Conservation (phyloP, 2,797 vertebrate species). For the Otus scops region DNA sequence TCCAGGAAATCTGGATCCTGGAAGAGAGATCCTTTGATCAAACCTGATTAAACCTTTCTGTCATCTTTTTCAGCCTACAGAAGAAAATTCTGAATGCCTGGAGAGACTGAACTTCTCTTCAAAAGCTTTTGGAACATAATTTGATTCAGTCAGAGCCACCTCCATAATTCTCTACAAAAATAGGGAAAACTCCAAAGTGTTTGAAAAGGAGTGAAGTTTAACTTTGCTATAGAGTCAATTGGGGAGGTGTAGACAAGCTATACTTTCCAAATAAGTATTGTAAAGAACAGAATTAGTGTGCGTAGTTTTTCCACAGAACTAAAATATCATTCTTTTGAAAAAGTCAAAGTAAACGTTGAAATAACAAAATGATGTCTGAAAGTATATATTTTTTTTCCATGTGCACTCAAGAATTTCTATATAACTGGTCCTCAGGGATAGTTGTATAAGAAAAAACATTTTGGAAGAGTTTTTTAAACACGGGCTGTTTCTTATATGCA, state of each 20-base stretch:
- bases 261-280: neutral
- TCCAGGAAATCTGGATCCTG: neutral
- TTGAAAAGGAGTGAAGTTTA: neutral
- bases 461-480: neutral
- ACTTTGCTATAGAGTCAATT: neutral
- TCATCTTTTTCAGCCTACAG: neutral
- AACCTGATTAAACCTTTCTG: conserved; percentile 17
- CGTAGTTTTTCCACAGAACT: neutral
- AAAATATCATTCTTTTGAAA: neutral
- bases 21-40: conserved; percentile 11
- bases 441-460: neutral
- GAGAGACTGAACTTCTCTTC: conserved; percentile 45
- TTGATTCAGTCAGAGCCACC: conserved; percentile 15
- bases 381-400: neutral
- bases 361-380: neutral
- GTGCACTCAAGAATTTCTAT: neutral
- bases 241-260: neutral
- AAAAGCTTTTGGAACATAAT: conserved; percentile 44
- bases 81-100: conserved; percentile 10
- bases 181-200: neutral
- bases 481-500: neutral
- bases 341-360: neutral
- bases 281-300: neutral
- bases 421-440: neutral
- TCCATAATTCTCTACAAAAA: conserved; percentile 33